These are phyloP conservation scores for Diceros bicornis DNA, from an alignment of 2,797 vertebrate genomes.

Conservation along the genomic window DNA sequence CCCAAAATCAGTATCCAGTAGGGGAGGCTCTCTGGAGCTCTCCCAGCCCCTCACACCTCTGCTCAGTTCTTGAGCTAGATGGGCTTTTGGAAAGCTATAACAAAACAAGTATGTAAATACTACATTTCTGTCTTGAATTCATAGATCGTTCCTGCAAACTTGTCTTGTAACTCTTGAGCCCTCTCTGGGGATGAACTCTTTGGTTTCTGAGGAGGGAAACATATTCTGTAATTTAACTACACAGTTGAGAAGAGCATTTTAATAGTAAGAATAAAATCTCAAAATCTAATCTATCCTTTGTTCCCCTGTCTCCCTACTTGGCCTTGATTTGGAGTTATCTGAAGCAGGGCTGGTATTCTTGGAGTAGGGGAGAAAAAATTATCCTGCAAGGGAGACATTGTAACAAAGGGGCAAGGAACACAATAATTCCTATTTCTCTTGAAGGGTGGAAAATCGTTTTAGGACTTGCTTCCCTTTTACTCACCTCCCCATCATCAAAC, in stretches of 20 bases:
- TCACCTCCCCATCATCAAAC: background rate
- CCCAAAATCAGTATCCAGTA: background rate
- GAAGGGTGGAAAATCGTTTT: background rate
- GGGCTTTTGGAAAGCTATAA: background rate
- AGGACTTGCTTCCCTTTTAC: background rate
- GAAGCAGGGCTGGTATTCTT: background rate
- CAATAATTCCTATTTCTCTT: background rate
- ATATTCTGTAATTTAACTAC: background rate
- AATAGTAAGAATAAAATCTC: background rate
- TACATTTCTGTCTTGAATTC: background rate
- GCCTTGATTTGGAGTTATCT: background rate
- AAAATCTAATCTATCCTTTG: background rate
- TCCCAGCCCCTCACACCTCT: background rate
- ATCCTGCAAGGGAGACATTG: rapidly evolving
- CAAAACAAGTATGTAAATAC: background rate
- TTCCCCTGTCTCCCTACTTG: background rate
- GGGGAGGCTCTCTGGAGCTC: background rate
- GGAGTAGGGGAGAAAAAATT: background rate
- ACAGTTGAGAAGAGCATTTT: background rate
- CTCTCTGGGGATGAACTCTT: background rate
- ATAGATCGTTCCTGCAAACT: background rate
- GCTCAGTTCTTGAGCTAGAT: rapidly evolving
- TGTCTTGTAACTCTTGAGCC: background rate
- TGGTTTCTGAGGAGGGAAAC: background rate
- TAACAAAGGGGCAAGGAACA: background rate